A percentile compares a stretch with the other conserved stretches of the same genome.
phyloP scores from a whole-genome alignment of 2,797 vertebrate genomes.

The Pelochelys cantorii region DNA sequence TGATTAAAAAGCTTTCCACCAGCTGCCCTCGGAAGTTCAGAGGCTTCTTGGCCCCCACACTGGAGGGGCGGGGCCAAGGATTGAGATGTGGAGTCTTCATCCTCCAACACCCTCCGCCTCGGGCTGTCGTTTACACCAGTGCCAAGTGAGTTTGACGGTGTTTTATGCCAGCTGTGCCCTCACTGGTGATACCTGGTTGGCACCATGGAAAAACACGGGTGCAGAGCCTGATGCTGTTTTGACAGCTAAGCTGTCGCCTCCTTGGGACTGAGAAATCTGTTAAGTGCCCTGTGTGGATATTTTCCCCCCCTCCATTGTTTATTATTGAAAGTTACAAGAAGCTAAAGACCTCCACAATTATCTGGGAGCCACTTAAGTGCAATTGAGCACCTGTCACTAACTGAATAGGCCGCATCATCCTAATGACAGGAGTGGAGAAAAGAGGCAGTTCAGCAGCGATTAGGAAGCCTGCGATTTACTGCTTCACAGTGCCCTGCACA shows the following conservation, averaged over 20 bases:
- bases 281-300: constrained; percentile 29
- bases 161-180: fast-evolving
- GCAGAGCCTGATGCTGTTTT: constrained; percentile 22
- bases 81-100: fast-evolving
- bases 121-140: neutral
- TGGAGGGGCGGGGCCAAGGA: neutral
- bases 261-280: neutral
- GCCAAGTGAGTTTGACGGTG: neutral
- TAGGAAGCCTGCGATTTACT: constrained; percentile 40
- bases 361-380: constrained; percentile 72
- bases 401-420: constrained; percentile 59
- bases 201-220: neutral
- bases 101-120: neutral
- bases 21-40: neutral
- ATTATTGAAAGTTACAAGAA: constrained; percentile 77
- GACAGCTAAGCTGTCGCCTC: neutral
- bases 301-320: constrained; percentile 55
- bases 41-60: neutral
- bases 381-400: constrained; percentile 73
- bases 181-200: neutral
- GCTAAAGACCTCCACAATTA: constrained; percentile 78
- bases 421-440: constrained; percentile 62
- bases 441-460: constrained; percentile 53
- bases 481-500: neutral
- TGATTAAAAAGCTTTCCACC: neutral